Conservation (phyloP, 2,888 invertebrate genomes). For the Drosophila phalerata region DNA sequence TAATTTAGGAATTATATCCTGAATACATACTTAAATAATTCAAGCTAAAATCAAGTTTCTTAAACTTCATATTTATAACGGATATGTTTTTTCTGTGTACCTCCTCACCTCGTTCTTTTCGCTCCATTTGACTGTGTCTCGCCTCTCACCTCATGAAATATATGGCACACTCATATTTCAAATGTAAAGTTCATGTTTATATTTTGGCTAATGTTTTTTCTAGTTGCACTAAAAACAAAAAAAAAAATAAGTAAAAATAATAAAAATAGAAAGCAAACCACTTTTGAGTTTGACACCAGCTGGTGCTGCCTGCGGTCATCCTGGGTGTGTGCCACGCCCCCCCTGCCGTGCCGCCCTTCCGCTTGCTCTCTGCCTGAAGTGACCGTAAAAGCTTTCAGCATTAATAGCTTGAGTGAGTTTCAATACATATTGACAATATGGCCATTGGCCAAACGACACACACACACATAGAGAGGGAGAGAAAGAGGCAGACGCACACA, state of each 20-base stretch:
- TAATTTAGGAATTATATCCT: too few relatives aligned
- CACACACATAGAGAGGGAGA: conserved; percentile 18
- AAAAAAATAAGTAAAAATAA: conserved; percentile 32
- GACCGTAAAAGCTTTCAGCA: conserved; percentile 80
- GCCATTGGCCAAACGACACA: conserved; percentile 77
- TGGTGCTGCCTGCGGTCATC: conserved; percentile 77
- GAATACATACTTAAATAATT: too few relatives aligned
- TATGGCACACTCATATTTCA: conserved; percentile 68
- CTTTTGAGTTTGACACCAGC: conserved; percentile 83
- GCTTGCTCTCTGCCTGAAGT: conserved; percentile 66
- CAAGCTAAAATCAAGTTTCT: too few relatives aligned
- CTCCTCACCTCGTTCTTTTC: background rate
- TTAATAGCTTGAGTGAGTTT: conserved; percentile 82
- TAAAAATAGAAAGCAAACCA: conserved; percentile 74
- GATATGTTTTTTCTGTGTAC: too few relatives aligned
- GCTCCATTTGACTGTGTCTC: background rate
- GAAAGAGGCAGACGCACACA: too few relatives aligned
- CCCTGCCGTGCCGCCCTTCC: conserved; percentile 18
- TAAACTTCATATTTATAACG: too few relatives aligned
- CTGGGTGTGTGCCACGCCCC: conserved; percentile 20
- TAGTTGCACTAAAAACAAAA: conserved; percentile 47
- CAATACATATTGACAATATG: conserved; percentile 81
- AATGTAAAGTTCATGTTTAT: conserved; percentile 79
- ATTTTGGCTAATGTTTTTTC: conserved; percentile 82
- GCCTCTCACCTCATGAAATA: conserved; percentile 41